Conservation (phyloP, 2,113 vertebrate species). For the Lophotis ruficrista region DNA sequence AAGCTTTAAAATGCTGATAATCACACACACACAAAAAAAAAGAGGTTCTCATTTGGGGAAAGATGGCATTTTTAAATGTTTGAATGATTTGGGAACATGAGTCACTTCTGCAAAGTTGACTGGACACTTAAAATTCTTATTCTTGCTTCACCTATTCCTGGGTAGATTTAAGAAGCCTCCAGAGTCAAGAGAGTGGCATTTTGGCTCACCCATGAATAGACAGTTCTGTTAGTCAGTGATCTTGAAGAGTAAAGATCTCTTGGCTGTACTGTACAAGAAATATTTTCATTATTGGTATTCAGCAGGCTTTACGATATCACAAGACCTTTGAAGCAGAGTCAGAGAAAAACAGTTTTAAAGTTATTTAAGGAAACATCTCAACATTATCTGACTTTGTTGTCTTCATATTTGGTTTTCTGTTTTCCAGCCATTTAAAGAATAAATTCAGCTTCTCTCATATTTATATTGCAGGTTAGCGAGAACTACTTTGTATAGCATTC, state of each 20-base stretch:
- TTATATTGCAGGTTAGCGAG: neutral
- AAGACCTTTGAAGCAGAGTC: neutral
- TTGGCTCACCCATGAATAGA: neutral
- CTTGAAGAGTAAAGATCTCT: neutral
- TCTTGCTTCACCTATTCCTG: neutral
- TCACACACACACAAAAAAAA: too few species aligned
- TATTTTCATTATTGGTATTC: neutral
- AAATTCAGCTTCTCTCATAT: neutral
- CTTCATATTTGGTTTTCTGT: neutral
- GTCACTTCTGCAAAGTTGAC: neutral
- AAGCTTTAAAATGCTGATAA: neutral
- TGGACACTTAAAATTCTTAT: neutral
- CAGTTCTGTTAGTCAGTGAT: neutral
- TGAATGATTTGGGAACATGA: neutral
- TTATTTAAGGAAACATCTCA: neutral
- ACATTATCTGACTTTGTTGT: neutral
- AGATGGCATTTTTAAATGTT: neutral
- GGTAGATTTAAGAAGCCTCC: neutral
- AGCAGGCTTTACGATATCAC: neutral
- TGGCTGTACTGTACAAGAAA: neutral
- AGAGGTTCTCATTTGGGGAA: neutral
- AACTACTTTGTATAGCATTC: neutral
- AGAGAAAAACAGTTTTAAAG: neutral
- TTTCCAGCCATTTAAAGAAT: neutral
- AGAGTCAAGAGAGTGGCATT: neutral